Percentiles rank a stretch among this genome's conserved stretches.
phyloP scores from a whole-genome alignment of 2,113 vertebrate species.

The Thermophis baileyi region DNA sequence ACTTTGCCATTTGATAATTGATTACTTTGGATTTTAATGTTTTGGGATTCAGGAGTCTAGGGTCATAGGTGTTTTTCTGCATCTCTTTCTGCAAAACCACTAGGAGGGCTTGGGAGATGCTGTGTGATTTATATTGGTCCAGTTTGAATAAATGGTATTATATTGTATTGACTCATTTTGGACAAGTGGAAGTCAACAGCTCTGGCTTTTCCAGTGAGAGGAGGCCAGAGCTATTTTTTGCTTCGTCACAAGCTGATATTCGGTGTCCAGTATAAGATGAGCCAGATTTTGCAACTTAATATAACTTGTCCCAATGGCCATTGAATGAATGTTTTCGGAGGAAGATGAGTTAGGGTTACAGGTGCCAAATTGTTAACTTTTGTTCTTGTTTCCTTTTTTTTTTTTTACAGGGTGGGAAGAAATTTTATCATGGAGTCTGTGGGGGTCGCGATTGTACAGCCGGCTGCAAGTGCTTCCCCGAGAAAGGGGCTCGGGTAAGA shows the following conservation, averaged over 20 bases:
- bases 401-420: constrained; percentile 72
- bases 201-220: neutral
- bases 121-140: neutral
- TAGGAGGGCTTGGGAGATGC: too few relatives aligned
- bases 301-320: neutral
- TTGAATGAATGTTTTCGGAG: constrained; percentile 17
- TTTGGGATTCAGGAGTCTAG: too few relatives aligned
- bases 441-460: constrained; percentile 78
- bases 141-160: neutral
- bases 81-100: neutral
- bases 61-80: neutral
- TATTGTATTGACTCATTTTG: neutral
- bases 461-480: constrained; percentile 80
- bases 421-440: constrained; percentile 73
- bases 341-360: neutral
- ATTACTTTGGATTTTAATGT: neutral
- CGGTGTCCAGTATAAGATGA: neutral
- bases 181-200: neutral
- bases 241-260: neutral
- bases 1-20: neutral
- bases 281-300: neutral
- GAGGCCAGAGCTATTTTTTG: neutral
- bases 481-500: constrained; percentile 85
- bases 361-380: neutral
- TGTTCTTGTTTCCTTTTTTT: neutral